These are phyloP conservation scores for Elysia crispata DNA, from an alignment of 2,888 invertebrate species.

Conservation along the genomic window DNA sequence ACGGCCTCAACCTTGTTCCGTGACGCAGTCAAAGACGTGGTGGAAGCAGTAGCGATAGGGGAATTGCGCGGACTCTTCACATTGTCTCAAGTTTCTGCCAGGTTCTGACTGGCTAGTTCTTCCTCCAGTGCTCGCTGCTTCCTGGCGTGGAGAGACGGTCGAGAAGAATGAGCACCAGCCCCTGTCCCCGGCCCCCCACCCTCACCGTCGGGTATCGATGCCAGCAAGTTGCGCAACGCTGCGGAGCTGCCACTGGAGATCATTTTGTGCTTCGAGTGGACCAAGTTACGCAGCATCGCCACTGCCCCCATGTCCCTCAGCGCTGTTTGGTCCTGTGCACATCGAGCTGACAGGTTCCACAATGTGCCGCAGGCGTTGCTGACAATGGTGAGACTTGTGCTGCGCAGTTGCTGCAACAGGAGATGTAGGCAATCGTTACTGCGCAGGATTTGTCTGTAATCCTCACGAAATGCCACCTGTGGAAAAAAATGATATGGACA, in stretches of 20 bases:
- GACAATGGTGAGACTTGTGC: slow-evolving; percentile 95
- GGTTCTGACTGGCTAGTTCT: slow-evolving; percentile 82
- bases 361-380: slow-evolving; percentile 97
- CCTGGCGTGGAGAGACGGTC: slow-evolving; percentile 35
- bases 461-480: slow-evolving; percentile 89
- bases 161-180: not conserved
- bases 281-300: slow-evolving; percentile 92
- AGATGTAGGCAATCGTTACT: slow-evolving; percentile 92
- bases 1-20: slow-evolving; percentile 29
- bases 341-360: slow-evolving; percentile 97
- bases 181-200: not conserved
- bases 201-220: slow-evolving; percentile 78
- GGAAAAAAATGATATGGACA: too few species aligned
- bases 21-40: slow-evolving; percentile 51
- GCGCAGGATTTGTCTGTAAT: slow-evolving; percentile 89
- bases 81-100: slow-evolving; percentile 94
- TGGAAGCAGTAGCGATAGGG: slow-evolving; percentile 71
- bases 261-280: slow-evolving; percentile 97
- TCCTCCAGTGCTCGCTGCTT: slow-evolving; percentile 85
- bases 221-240: slow-evolving; percentile 93
- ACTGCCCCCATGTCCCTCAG: slow-evolving; percentile 92
- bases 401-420: slow-evolving; percentile 92
- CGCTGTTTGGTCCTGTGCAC: slow-evolving; percentile 88
- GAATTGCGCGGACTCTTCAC: slow-evolving; percentile 82
- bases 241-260: slow-evolving; percentile 98